A percentile compares a stretch with the other conserved stretches of the same genome.
These are phyloP conservation scores for Tragelaphus imberbis DNA, from an alignment of 2,113 vertebrate genomes.

Conservation along the genomic window DNA sequence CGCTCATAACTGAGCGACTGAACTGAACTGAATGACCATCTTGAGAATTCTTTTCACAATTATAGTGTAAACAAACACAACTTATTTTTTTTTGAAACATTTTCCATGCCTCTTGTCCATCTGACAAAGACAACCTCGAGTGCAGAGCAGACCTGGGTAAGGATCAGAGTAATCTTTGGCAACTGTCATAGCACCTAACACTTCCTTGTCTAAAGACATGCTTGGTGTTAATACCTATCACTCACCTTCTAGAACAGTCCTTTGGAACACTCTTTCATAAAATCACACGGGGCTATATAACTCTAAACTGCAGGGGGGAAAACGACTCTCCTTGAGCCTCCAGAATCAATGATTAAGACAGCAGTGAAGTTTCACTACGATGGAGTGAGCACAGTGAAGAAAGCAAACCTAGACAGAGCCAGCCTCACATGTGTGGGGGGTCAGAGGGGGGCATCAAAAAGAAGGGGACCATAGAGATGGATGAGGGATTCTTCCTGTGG, in stretches of 20 bases:
- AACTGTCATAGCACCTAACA: neutral
- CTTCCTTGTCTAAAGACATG: neutral
- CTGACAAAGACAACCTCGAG: neutral
- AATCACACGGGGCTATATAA: neutral
- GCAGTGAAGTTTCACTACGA: neutral
- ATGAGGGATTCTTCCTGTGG: neutral
- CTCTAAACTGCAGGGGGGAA: neutral
- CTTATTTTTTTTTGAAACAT: neutral
- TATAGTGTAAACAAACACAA: neutral
- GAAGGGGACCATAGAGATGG: neutral
- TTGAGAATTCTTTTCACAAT: neutral
- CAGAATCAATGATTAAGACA: neutral
- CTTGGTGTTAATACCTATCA: slow-evolving; percentile 17
- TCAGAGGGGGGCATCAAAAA: neutral
- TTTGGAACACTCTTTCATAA: slow-evolving; percentile 2
- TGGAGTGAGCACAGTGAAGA: neutral
- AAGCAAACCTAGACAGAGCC: neutral
- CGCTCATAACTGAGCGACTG: neutral
- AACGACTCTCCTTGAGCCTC: neutral
- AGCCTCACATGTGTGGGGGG: neutral
- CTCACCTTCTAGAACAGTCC: neutral
- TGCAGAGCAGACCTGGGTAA: neutral
- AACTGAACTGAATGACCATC: neutral
- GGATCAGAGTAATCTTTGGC: neutral
- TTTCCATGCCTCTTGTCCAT: neutral